Percentiles rank a stretch among this genome's conserved stretches.
phyloP scores from a whole-genome alignment of 2,888 invertebrate genomes.

The Adelognathus sp. region DNA sequence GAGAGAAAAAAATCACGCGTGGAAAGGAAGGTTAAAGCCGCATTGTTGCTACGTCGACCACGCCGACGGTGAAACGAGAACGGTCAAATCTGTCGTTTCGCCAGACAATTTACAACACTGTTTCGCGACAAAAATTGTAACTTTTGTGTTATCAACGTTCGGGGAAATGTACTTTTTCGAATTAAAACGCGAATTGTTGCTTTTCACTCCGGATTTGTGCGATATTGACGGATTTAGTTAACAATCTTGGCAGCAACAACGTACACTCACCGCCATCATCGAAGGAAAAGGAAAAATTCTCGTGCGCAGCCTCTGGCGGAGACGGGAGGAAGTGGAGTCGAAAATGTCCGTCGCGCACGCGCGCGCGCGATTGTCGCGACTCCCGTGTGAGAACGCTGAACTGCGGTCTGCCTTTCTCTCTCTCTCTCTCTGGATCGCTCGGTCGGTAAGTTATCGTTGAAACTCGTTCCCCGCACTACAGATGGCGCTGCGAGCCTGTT shows the following conservation, averaged over 20 bases:
- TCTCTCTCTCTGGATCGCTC: no score
- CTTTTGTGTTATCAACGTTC: conserved; percentile 12
- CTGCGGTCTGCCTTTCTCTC: no score
- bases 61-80: conserved; percentile 39
- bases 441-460: no score
- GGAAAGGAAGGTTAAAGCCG: conserved; percentile 39
- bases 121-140: conserved; percentile 17
- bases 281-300: conserved; percentile 52
- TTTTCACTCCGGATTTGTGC: conserved; percentile 60
- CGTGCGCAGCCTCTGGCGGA: conserved; percentile 59
- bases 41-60: conserved; percentile 64
- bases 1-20: neutral
- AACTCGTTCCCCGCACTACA: no score
- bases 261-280: conserved; percentile 75
- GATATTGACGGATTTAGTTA: conserved; percentile 69
- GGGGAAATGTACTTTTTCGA: conserved; percentile 6
- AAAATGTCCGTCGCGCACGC: conserved; percentile 31
- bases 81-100: conserved; percentile 60
- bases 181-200: neutral
- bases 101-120: no score
- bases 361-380: neutral
- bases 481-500: no score
- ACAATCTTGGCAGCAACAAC: conserved; percentile 51
- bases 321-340: conserved; percentile 8
- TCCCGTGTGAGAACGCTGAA: no score